Evolutionary conservation across 2,797 vertebrate genomes (phyloP), one percentile per base, ranked within the genome.

Genomic region (Aplochiton taeniatus): DNA sequence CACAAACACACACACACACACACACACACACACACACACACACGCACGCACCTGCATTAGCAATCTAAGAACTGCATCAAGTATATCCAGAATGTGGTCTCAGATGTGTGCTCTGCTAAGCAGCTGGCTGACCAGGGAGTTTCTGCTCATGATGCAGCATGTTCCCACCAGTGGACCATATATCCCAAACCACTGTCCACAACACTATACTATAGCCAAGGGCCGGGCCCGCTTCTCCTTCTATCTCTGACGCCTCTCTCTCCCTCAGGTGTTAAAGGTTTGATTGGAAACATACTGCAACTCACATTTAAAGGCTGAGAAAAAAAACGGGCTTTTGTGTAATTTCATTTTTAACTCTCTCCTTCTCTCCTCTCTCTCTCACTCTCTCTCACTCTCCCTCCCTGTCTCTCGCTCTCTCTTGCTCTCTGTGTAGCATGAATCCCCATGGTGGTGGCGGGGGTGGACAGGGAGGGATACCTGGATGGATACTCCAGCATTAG

Each of bases 11-110:
- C 61, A 44, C 48, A 63, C 60, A 51, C 48, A 43, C 14, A 60
- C 18, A 20, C 17, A 13, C 46, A 62, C 57, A 67, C 13, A 66
- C 20, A 51, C 31, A 59, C 16, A 11, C 19, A 16, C 42, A 66
- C 31, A 72, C 45, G 60, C 52, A 48, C 63, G 51, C 18, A 31
- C 17, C 45, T 18, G 52, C 61, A 77, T 42, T 17, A 5, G 4
- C 31, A 13, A 56, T 20, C 20, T 9, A 42, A n/a, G 12, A 12
- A 48, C 31, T 44, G n/a, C 11, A 17, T 42, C 17, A 62, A 16
- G 51, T 12, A 52, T 62, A 31, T 52, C 31, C 31, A 13, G 48
- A 44, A 62, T 62, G 60, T 52, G 10, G 60, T 11, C 17, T 52
- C 48, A 62, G 16, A 50, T 51, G 60, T 48, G 42, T 17, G 43